Conservation (phyloP, 2,113 vertebrate species). For the Hippolais icterina region DNA sequence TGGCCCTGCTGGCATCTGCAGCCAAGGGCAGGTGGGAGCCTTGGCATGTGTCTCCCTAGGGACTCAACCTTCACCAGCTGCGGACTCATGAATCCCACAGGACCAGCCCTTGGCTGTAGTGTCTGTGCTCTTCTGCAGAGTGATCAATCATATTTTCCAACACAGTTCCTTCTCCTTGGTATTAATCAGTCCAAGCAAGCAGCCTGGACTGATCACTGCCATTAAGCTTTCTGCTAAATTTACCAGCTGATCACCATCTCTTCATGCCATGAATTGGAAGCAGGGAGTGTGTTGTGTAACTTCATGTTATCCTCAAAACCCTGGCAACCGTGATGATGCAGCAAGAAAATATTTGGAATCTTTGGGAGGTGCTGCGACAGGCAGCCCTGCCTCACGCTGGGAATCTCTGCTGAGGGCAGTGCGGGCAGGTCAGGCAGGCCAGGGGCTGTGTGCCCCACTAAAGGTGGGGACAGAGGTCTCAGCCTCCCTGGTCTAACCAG, state of each 20-base stretch:
- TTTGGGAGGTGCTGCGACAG: neutral
- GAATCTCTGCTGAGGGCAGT: neutral
- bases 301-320: neutral
- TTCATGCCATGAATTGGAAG: neutral
- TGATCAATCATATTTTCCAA: constrained; percentile 20
- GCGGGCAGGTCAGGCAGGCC: rapidly evolving
- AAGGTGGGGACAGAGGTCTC: neutral
- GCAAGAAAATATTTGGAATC: neutral
- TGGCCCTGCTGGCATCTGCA: neutral
- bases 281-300: neutral
- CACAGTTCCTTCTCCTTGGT: neutral
- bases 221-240: neutral
- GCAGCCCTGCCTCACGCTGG: rapidly evolving
- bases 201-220: neutral
- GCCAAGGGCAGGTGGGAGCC: neutral
- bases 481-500: neutral
- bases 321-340: neutral
- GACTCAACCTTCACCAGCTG: neutral
- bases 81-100: neutral
- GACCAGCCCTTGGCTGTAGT: neutral
- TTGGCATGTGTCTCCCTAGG: neutral
- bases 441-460: neutral
- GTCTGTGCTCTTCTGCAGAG: constrained; percentile 2
- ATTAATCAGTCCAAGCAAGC: neutral
- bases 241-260: neutral